Evolutionary conservation across 2,797 vertebrate genomes (phyloP).

Genomic region (Emydoidea blandingii): DNA sequence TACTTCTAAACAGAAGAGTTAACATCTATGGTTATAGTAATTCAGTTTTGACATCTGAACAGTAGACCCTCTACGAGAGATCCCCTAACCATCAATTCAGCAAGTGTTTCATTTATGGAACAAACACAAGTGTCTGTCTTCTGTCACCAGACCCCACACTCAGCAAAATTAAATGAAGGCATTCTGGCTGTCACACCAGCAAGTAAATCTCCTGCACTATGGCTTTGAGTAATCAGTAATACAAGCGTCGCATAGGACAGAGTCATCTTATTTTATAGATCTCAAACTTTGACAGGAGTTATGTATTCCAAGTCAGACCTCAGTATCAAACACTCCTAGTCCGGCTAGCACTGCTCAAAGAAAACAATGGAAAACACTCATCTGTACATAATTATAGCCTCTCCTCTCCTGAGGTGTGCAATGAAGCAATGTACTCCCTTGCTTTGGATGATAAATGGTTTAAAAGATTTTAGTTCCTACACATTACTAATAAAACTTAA

Average conservation of each 20-base stretch:
- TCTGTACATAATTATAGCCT: neutral
- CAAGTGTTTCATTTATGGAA: neutral
- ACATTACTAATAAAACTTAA: neutral
- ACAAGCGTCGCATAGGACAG: neutral
- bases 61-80: neutral
- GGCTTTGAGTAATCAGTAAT: neutral
- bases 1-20: neutral
- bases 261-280: neutral
- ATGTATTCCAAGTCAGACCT: neutral
- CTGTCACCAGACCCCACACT: neutral
- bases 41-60: neutral
- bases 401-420: neutral
- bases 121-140: neutral
- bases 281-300: neutral
- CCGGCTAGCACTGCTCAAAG: neutral
- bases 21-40: neutral
- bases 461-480: neutral
- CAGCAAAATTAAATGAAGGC: neutral
- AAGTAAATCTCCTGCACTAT: neutral
- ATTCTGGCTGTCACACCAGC: neutral
- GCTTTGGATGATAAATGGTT: neutral
- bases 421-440: rapidly evolving
- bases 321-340: neutral
- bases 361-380: neutral
- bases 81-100: neutral